Base-by-base conservation (phyloP, 1,140 invertebrate species). In the Zelostemma sp. region DNA sequence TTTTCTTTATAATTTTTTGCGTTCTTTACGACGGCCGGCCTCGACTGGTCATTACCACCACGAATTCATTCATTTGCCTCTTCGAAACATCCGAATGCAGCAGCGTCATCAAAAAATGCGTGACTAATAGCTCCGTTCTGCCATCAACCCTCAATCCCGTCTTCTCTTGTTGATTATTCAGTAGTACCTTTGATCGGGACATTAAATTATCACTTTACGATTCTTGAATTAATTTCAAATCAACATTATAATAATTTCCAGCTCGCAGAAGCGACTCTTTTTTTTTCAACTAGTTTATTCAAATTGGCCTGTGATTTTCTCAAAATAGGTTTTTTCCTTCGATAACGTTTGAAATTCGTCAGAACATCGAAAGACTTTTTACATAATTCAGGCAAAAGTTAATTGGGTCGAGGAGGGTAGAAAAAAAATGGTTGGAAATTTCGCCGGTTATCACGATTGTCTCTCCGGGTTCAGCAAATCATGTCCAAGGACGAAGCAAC, bases 401-500 rank as follows among this genome's bases (percentile, higher is more conserved):
- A 68, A 72, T 72, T 63, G 59, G 59, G 53, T 65, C 65, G 49
- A 60, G 58, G 59, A 68, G 61, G 54, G 49, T 60, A 47, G 61
- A 56, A 61, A 53, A 59, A 56, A 61, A 53, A 59, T 59, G 68
- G 45, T 46, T 62, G 65, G 59, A 59, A 62, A 51, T 66, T 58
- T 61, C 51, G 53, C 46, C 33, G 47, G 48, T 17, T 66, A 55
- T 63, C 59, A 50, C 51, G 50, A 56, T 58, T 55, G 51, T 48
- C 54, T 66, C 60, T 61, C 61, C 51, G 33, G 33, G 67, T 33
- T 56, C 66, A 66, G 78, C 76, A 78, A 78, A 80, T 80, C 75
- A 79, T 75, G 74, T 64, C 77, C 75, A 79, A 80, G 77, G 77
- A 75, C 75, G 74, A 50, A 33, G 65, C 41, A 69, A 51, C 31